Base-by-base conservation (phyloP, 2,888 invertebrate genomes). In the Seira musarum region DNA sequence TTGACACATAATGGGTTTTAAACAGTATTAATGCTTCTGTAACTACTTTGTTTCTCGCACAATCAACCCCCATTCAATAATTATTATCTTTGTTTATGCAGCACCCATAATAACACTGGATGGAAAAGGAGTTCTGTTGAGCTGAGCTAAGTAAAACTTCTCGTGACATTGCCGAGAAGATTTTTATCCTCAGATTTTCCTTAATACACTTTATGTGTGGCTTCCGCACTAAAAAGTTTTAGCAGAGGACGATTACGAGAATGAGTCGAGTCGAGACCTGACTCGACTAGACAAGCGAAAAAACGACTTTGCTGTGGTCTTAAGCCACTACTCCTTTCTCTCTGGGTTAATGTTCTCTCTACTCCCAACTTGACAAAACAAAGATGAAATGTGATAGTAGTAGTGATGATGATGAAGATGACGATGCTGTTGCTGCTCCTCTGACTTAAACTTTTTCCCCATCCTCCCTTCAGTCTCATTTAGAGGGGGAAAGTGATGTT, bases 111-210 rank as follows among this genome's bases (percentile, higher is more conserved):
- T n/a, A n/a, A n/a, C n/a, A n/a, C n/a, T n/a, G n/a, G n/a, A n/a
- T n/a, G n/a, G n/a, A n/a, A n/a, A n/a, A n/a, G n/a, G n/a, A n/a
- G n/a, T n/a, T n/a, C n/a, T n/a, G n/a, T n/a, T n/a, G n/a, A n/a
- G n/a, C n/a, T n/a, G n/a, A n/a, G n/a, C n/a, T n/a, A n/a, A n/a
- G n/a, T n/a, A n/a, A n/a, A n/a, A n/a, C n/a, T n/a, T n/a, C n/a
- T n/a, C n/a, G n/a, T n/a, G n/a, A n/a, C n/a, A n/a, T n/a, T n/a
- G n/a, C n/a, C n/a, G n/a, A n/a, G n/a, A n/a, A n/a, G n/a, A n/a
- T n/a, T n/a, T n/a, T n/a, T n/a, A 68, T 68, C 68, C 30, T 60
- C 75, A 61, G 75, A 75, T 75, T 75, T 75, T 75, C 74, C 17
- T 61, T 74, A 74, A 74, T 74, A 74, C 40, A 74, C 74, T 67